Evolutionary conservation across 2,113 vertebrate species (phyloP).

Genomic region (Laticauda laticaudata): DNA sequence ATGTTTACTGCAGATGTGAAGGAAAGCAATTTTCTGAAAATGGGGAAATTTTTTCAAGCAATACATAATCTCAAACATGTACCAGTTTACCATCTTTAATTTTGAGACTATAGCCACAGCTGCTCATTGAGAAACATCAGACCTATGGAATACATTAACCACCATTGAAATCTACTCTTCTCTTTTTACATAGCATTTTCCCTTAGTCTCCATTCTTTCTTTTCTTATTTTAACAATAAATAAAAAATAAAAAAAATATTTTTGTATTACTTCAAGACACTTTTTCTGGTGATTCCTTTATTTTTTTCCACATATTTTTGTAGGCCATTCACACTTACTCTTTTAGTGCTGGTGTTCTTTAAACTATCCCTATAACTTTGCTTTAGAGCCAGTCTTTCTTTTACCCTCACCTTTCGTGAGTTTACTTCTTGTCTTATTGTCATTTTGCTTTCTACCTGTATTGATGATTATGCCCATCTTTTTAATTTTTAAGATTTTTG

Average conservation of each 20-base stretch:
- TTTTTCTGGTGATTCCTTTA: background rate
- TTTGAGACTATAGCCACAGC: background rate
- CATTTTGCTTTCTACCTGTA: background rate
- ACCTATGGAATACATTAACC: background rate
- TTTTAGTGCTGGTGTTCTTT: background rate
- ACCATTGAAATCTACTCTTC: background rate
- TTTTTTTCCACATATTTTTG: background rate
- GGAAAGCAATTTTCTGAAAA: background rate
- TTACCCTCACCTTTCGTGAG: background rate
- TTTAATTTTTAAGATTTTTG: background rate
- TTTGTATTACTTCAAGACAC: background rate
- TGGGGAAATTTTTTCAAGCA: background rate
- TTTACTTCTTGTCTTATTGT: background rate
- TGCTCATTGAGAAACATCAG: background rate
- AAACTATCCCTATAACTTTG: background rate
- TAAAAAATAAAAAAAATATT: background rate
- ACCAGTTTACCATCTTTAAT: background rate
- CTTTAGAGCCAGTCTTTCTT: background rate
- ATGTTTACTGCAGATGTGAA: background rate
- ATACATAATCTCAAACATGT: background rate
- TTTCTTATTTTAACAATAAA: background rate
- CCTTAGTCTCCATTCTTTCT: background rate
- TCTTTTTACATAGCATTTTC: background rate
- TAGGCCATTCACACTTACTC: background rate
- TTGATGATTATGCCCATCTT: background rate